Evolutionary conservation across 2,113 vertebrate genomes (phyloP).

Genomic region (Pygoscelis antarcticus): DNA sequence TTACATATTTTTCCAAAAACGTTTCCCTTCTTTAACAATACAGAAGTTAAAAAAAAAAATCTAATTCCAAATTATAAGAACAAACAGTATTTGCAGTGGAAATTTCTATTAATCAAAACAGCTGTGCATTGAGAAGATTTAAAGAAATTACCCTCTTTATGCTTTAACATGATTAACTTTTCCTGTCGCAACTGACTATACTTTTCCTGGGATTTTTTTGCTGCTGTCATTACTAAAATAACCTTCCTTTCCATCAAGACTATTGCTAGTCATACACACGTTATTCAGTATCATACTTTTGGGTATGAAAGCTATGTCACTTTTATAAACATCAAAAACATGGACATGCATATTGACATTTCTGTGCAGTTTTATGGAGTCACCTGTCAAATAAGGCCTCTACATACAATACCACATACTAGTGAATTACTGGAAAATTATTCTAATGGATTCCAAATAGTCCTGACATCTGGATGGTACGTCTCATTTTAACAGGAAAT

Average conservation of each 20-base stretch:
- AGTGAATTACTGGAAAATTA: conserved; percentile 51
- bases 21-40: conserved; percentile 57
- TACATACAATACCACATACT: conserved; percentile 62
- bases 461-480: conserved; percentile 14
- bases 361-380: conserved; percentile 63
- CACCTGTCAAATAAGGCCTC: conserved; percentile 66
- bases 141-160: conserved; percentile 27
- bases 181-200: conserved; percentile 28
- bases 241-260: conserved; percentile 48
- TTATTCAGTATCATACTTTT: conserved; percentile 38
- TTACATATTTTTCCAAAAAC: conserved; percentile 62
- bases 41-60: conserved; percentile 53
- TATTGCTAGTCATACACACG: conserved; percentile 55
- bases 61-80: conserved; percentile 60
- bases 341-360: conserved; percentile 62
- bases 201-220: conserved; percentile 49
- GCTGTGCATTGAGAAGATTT: conserved; percentile 42
- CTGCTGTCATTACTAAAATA: conserved; percentile 58
- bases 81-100: conserved; percentile 38
- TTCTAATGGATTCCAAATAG: conserved; percentile 37
- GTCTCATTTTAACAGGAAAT: conserved; percentile 21
- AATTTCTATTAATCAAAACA: conserved; percentile 56
- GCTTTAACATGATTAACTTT: conserved; percentile 17
- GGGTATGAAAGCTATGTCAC: conserved; percentile 59
- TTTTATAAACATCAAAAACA: conserved; percentile 67